Base-by-base conservation (phyloP, 2,797 vertebrate genomes). In the Siniperca obscura region DNA sequence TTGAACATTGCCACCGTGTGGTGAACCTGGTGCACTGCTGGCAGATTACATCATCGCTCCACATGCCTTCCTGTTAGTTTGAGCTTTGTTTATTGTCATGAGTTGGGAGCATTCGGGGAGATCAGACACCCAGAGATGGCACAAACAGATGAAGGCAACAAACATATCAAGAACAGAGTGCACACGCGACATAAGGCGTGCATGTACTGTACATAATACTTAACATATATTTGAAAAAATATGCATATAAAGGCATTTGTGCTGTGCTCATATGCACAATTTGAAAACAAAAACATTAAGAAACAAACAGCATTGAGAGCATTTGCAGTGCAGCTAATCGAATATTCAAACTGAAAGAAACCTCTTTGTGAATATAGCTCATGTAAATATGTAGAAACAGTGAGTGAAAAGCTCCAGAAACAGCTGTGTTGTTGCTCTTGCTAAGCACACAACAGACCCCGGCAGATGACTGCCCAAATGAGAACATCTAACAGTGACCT, bases 1-100 rank as follows among this genome's bases (percentile, higher is more conserved):
- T 50, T n/a, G 21, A 79, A 86, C 57, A 91, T 70, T 22, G n/a
- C 91, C 92, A 50, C 88, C 76, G 11, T 81, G 89, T 87, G 94
- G 91, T 72, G n/a, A 80, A 50, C 7, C 17, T 30, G 10, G 3
- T 36, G 71, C 66, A 77, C 53, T 86, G 74, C 75, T 27, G 2
- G 16, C 27, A 38, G 22, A 84, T 87, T 52, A 89, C 87, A 82
- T 74, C 50, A 85, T 57, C 16, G 25, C 55, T 68, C 25, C 22
- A n/a, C 50, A 30, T 40, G 25, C 38, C 14, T 9, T 68, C 30
- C 11, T 66, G 42, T 65, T 27, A 9, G 56, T 52, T 52, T 52
- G 50, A 52, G 46, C 46, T 56, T 40, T 57, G 65, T 42, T 57
- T 61, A 30, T 16, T 61, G 42, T 75, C 40, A 57, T 7, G 17